Conservation (phyloP, 1,140 invertebrate species). For the Zaprionus camerounensis region DNA sequence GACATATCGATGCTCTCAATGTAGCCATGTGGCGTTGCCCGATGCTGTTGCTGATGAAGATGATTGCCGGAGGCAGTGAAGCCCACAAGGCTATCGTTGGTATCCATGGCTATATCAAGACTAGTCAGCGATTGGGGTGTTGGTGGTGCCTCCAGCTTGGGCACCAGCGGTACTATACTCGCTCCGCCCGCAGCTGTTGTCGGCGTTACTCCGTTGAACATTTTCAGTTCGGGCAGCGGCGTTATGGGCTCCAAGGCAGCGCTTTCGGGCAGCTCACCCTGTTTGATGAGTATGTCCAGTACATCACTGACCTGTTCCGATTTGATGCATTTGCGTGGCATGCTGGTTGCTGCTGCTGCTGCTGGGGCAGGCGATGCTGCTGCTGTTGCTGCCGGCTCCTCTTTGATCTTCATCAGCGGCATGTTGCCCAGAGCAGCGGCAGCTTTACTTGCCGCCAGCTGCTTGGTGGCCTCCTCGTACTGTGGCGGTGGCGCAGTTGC, state of each 20-base stretch:
- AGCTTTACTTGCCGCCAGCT: conserved; percentile 84
- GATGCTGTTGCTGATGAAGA: conserved; percentile 27
- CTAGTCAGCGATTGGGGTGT: conserved; percentile 52
- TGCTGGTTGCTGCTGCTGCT: conserved; percentile 17
- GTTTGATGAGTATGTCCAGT: conserved; percentile 96
- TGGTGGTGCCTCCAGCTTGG: conserved; percentile 60
- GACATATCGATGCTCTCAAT: conserved; percentile 81
- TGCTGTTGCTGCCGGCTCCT: conserved; percentile 57
- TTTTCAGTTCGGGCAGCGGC: conserved; percentile 62
- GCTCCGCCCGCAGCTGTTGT: conserved; percentile 61
- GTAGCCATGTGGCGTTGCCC: conserved; percentile 39
- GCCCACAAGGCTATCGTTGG: conserved; percentile 45
- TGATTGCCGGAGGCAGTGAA: conserved; percentile 12
- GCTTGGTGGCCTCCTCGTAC: conserved; percentile 90
- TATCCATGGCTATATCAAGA: conserved; percentile 68
- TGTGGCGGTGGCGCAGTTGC: conserved; percentile 84
- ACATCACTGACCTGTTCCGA: conserved; percentile 97
- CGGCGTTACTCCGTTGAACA: conserved; percentile 51
- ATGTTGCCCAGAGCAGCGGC: conserved; percentile 54
- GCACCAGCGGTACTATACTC: conserved; percentile 67
- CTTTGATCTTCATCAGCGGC: conserved; percentile 77
- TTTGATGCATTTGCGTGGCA: conserved; percentile 87
- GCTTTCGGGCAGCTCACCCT: conserved; percentile 95
- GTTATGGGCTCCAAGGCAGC: conserved; percentile 91
- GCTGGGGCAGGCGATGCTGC: conserved; percentile 36